Conservation (phyloP, 2,797 vertebrate genomes). For the Rallus crepitans region DNA sequence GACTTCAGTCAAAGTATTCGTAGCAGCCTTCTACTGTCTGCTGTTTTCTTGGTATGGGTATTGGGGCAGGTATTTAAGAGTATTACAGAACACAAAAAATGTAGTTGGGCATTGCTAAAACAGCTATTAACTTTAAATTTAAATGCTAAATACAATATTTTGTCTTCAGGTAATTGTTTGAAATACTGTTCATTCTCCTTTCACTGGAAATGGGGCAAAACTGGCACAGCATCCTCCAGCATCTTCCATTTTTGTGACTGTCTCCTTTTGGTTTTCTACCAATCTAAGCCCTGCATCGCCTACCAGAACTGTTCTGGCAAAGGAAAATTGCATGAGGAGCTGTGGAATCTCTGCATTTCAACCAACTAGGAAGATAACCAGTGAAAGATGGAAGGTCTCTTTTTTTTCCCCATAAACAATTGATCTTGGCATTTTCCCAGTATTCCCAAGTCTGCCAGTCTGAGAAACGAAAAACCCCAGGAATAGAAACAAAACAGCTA, state of each 20-base stretch:
- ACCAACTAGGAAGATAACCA: not conserved
- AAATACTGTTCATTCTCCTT: not conserved
- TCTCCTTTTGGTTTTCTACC: not conserved
- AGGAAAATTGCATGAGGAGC: not conserved
- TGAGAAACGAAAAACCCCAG: not conserved
- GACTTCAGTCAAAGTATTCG: not conserved
- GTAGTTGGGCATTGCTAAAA: conserved; percentile 1
- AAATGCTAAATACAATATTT: conserved; percentile 44
- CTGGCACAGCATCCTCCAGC: not conserved
- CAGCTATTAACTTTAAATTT: not conserved
- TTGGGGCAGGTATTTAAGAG: conserved; percentile 20
- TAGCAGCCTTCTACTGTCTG: not conserved
- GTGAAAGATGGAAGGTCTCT: not conserved
- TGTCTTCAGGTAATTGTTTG: conserved; percentile 6
- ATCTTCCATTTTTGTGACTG: not conserved
- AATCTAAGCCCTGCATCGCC: not conserved
- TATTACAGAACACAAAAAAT: not conserved
- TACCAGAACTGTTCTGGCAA: not conserved
- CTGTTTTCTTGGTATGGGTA: not conserved
- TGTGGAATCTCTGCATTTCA: not conserved
- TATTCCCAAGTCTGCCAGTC: not conserved
- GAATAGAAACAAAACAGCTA: not conserved
- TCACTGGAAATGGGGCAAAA: not conserved
- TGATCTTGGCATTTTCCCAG: not conserved
- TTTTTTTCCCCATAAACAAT: not conserved